Evolutionary conservation across 2,797 vertebrate genomes (phyloP), one percentile per base, ranked within the genome.

Genomic region (Nannoperca australis): DNA sequence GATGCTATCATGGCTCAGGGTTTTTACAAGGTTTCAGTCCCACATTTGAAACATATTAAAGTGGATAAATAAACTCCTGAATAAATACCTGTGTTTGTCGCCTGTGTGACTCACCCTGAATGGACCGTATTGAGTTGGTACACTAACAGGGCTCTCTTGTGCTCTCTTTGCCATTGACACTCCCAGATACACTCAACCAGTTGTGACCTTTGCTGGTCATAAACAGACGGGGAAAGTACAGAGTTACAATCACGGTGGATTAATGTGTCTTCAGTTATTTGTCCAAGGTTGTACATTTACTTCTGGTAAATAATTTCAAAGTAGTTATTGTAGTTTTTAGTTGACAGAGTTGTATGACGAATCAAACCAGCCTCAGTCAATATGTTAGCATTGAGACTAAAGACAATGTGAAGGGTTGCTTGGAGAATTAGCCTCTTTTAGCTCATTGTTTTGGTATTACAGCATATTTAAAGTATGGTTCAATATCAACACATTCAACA

Each of bases 121-220:
- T 89, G 85, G 78, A 15, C 36, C 1, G 73, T 67, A 73, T 88
- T 91, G 63, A 86, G 55, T 0, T 18, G 0, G 14, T 1, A 7
- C 20, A 2, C 66, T 32, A 44, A 92, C 82, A 89, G 83, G 77
- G 24, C 45, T 53, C 82, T 53, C 53, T 84, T 92, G 88, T 93
- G 83, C 85, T 79, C 45, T 3, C 34, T 14, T 7, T 22, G 0
- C 44, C 70, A 38, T 42, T 13, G 3, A 20, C 70, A 55, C 84
- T 44, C 72, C 44, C 67, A 51, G 18, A 76, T 55, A 81, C 67
- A 78, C 70, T 78, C 83, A 59, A 71, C 70, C 83, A 20, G 58
- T n/a, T 73, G 65, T 79, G 87, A 91, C 79, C 83, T 81, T 51
- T 8, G 4, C 12, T 32, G 60, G n/a, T 59, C 63, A 42, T 69